Evolutionary conservation across 2,113 vertebrate genomes (phyloP), one percentile per base, ranked within the genome.

Genomic region (Vulpes vulpes): DNA sequence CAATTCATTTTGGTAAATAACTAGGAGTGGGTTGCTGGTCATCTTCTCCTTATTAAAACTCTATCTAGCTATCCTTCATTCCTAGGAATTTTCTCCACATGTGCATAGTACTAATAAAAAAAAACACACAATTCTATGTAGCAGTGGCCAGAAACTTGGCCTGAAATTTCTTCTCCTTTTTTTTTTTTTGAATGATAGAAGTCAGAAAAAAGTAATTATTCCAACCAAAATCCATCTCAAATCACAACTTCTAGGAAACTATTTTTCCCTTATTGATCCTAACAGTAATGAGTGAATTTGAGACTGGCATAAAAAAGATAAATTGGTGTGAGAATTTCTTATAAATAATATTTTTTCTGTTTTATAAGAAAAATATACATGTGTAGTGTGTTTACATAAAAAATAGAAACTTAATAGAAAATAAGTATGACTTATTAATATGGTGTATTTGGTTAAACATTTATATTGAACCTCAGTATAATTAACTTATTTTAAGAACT

Each of bases 281-380:
- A 85, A 67, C 8, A 73, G 32, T 35, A 57, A 71, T 92, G 22
- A 55, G 17, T 19, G 6, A 62, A 11, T 38, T 79, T 94, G 62
- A 79, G 11, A 79, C 73, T 16, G 19, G 4, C 32, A 53, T 74
- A 27, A 82, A 38, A 38, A 38, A 20, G 35, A 35, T 49, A 78
- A 85, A 20, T 16, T 73, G 49, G 53, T 74, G n/a, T 53, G 30
- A 81, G 20, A 38, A 16, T 85, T 91, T 73, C 19, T 51, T 80
- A 49, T 51, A 91, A 81, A 30, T 85, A 59, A 38, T 53, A 81
- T 64, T 32, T 87, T 62, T 82, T 55, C 4, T 81, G 4, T 82
- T 73, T 43, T n/a, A n/a, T 62, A 30, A 86, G 32, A 96, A 95
- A 82, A 74, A 94, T 51, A 51, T 65, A 59, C 15, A 78, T 79